Evolutionary conservation across 2,888 invertebrate genomes (phyloP).

Genomic region (Agrypnus murinus): DNA sequence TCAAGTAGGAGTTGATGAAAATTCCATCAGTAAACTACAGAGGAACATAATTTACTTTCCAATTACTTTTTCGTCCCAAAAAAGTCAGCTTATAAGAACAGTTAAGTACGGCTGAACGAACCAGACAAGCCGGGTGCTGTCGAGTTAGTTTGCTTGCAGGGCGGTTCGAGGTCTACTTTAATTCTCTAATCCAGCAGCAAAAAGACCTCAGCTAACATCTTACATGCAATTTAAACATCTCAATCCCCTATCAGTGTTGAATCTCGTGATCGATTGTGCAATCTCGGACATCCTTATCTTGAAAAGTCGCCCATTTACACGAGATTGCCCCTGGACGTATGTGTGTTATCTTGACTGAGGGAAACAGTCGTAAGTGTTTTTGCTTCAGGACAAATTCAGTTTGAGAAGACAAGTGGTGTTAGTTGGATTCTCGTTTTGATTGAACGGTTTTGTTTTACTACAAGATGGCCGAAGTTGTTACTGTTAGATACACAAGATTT

Average conservation of each 20-base stretch:
- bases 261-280: constrained; percentile 64
- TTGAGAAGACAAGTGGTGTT: constrained; percentile 60
- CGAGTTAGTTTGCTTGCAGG: constrained; percentile 55
- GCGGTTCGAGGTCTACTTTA: constrained; percentile 58
- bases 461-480: constrained; percentile 24
- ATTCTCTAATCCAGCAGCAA: constrained; percentile 63
- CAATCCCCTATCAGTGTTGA: constrained; percentile 64
- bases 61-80: constrained; percentile 40
- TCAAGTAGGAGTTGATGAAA: constrained; percentile 26
- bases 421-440: constrained; percentile 60
- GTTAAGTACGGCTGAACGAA: constrained; percentile 39
- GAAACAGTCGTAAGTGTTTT: constrained; percentile 62
- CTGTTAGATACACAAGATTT: constrained; percentile 33
- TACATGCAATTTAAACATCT: constrained; percentile 66
- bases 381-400: constrained; percentile 64
- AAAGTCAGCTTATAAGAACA: constrained; percentile 44
- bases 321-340: constrained; percentile 61
- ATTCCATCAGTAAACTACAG: constrained; percentile 29
- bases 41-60: constrained; percentile 41
- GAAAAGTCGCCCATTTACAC: constrained; percentile 57
- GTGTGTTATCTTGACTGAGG: constrained; percentile 58
- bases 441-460: constrained; percentile 54
- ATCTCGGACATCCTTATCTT: constrained; percentile 65
- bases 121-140: constrained; percentile 42
- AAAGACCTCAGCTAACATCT: constrained; percentile 61